Evolutionary conservation across 2,113 vertebrate genomes (phyloP).

Genomic region (Chaetops frenatus): DNA sequence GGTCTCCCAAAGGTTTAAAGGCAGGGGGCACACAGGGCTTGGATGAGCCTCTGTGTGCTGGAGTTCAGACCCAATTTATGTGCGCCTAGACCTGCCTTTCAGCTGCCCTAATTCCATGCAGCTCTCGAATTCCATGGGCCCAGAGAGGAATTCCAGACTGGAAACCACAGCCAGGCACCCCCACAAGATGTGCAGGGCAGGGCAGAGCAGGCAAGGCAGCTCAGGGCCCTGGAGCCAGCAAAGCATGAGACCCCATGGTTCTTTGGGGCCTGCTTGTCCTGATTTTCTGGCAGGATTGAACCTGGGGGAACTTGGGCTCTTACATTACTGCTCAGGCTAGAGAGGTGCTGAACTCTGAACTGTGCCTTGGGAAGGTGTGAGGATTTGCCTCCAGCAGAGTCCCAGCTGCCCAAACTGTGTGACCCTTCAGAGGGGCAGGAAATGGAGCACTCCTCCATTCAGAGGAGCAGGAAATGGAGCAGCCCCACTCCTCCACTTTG

Average conservation of each 20-base stretch:
- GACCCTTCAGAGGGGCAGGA: not conserved
- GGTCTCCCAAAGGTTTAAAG: not conserved
- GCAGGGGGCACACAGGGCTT: not conserved
- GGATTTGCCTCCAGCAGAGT: not conserved
- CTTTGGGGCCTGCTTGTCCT: not conserved
- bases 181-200: not conserved
- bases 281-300: not conserved
- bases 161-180: not conserved
- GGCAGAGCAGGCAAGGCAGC: not conserved
- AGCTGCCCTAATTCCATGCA: not conserved
- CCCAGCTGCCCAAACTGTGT: not conserved
- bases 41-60: not conserved
- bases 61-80: not conserved
- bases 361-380: not conserved
- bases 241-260: accelerated
- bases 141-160: not conserved
- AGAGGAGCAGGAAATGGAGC: not conserved
- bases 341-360: not conserved
- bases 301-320: not conserved
- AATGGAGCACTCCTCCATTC: not conserved
- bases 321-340: not conserved
- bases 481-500: not conserved
- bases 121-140: not conserved
- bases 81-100: not conserved
- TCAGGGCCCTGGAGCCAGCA: not conserved